Conservation (phyloP, 2,888 invertebrate species). For the Myopa testacea region DNA sequence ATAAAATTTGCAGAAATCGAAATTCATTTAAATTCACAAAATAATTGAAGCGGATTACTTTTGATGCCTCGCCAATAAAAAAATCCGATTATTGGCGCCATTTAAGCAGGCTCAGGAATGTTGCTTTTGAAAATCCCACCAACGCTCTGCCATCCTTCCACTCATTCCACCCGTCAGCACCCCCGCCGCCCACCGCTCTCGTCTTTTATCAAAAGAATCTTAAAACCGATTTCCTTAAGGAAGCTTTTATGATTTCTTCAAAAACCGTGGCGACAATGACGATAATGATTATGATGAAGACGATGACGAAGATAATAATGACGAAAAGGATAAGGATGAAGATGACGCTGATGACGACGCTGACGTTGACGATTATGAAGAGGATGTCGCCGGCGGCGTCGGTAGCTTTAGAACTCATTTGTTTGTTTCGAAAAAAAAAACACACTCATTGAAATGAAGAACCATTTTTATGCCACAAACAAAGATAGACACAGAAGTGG, state of each 20-base stretch:
- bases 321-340: background rate
- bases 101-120: background rate
- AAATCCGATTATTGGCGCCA: slow-evolving; percentile 35
- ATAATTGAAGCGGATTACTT: slow-evolving; percentile 30
- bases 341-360: background rate
- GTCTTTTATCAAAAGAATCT: background rate
- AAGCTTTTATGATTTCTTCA: background rate
- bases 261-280: background rate
- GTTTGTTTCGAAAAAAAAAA: background rate
- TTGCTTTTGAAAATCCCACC: background rate
- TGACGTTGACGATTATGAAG: background rate
- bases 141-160: background rate
- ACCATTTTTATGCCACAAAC: slow-evolving; percentile 23
- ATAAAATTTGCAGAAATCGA: too few species aligned
- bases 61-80: slow-evolving; percentile 28
- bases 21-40: slow-evolving; percentile 7
- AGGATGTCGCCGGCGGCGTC: background rate
- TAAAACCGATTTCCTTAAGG: background rate
- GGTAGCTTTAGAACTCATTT: slow-evolving; percentile 15
- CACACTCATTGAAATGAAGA: slow-evolving; percentile 22
- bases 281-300: background rate
- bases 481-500: background rate
- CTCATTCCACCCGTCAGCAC: too few species aligned
- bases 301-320: too few species aligned
- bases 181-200: background rate